Evolutionary conservation across 2,888 invertebrate species (phyloP), one percentile per base, ranked within the genome.

Genomic region (Adineta ricciae): DNA sequence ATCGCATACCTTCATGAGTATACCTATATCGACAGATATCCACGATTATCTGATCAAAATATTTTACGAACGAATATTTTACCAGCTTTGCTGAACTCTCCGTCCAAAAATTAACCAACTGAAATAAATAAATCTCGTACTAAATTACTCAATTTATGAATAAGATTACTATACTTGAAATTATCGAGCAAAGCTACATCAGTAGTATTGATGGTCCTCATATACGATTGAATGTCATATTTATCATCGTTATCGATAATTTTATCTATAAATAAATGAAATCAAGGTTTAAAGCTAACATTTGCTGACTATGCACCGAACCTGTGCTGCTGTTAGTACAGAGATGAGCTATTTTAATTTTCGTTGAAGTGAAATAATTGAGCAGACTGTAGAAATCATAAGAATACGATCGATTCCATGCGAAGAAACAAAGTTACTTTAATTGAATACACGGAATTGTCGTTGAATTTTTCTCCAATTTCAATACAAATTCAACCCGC

Each of bases 221-320:
- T 78, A 78, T 41, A 78, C 8, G 38, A 78, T 41, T 78, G 73
- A 24, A 78, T 24, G 41, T 78, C 73, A 41, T 78, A 78, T 78
- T 78, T 78, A 78, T 78, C 73, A 41, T 78, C 73, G 41, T 38
- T 78, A 78, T 78, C 73, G 19, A 64, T 27, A 16, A 64, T 64
- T 64, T 64, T 64, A 64, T 64, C 64, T 64, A 64, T 27, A 64
- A 32, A 32, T 32, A 16, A 0, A 32, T 8, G 9, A n/a, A 27
- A n/a, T 8, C 2, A 2, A n/a, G 27, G 1, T 21, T 9, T 9
- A n/a, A 11, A 27, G 27, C n/a, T 56, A 8, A 27, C 5, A 19
- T 50, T 50, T 9, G 19, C 19, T 50, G 19, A 19, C 19, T 50
- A 9, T 50, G 5, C 2, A 46, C n/a, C 54, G 32, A 27, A 64